Conservation (phyloP, 2,797 vertebrate species). For the Helarctos malayanus region DNA sequence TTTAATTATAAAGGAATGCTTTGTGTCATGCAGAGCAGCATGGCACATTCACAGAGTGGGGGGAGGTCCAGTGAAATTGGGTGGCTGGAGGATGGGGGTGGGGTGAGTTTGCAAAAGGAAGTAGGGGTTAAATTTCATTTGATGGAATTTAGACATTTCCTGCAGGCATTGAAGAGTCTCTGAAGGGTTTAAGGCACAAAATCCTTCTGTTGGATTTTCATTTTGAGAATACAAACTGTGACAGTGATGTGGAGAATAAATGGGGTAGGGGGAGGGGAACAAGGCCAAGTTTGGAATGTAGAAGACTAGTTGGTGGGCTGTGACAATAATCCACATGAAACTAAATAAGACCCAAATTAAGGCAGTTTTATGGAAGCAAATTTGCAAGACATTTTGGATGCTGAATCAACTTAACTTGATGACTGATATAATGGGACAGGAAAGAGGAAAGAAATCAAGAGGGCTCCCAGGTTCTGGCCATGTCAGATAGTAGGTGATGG, state of each 20-base stretch:
- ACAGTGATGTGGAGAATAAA: background rate
- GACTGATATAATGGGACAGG: background rate
- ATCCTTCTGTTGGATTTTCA: background rate
- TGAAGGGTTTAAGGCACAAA: background rate
- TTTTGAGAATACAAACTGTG: background rate
- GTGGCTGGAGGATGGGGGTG: background rate
- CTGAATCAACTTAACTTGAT: background rate
- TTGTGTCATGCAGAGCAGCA: background rate
- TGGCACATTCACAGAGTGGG: background rate
- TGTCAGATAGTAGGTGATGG: background rate
- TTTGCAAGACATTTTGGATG: background rate
- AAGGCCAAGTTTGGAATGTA: background rate
- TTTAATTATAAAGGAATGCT: background rate
- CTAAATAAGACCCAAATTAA: constrained; percentile 1
- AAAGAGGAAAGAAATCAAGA: background rate
- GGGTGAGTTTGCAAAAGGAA: background rate
- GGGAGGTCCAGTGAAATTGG: background rate
- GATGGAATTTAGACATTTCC: background rate
- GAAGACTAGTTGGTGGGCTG: background rate
- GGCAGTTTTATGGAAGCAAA: background rate
- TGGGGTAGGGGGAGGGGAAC: background rate
- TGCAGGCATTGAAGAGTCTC: background rate
- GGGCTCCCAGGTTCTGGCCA: background rate
- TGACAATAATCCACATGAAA: background rate
- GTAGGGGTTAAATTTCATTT: background rate